phyloP scores from a whole-genome alignment of 2,797 vertebrate genomes.

The Mormyrus proboscirostris region DNA sequence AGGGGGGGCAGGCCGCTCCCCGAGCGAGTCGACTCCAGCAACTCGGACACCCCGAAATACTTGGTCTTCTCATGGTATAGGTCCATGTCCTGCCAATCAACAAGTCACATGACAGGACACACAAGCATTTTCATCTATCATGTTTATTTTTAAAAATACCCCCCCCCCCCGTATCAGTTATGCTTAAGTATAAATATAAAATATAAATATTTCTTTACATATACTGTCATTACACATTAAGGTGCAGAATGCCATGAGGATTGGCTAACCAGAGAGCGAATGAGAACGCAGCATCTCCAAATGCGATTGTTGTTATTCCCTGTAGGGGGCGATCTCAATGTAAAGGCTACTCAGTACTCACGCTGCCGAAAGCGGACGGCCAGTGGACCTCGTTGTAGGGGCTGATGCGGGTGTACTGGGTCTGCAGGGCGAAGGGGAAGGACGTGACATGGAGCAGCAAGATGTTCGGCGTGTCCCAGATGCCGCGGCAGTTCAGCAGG shows the following conservation, averaged over 20 bases:
- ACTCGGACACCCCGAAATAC: conserved; percentile 91
- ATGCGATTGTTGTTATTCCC: background rate
- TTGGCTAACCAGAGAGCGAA: background rate
- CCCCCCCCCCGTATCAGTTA: background rate
- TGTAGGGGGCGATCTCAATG: background rate
- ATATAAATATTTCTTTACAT: background rate
- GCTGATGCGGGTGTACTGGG: conserved; percentile 86
- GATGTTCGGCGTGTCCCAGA: conserved; percentile 86
- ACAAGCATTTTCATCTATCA: background rate
- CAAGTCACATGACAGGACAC: background rate
- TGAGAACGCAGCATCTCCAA: background rate
- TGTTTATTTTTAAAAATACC: background rate
- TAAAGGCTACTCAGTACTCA: conserved; percentile 49
- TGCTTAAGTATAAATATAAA: background rate
- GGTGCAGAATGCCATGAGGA: background rate
- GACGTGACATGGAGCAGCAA: conserved; percentile 91
- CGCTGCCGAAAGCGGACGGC: conserved; percentile 81
- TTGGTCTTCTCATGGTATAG: conserved; percentile 83
- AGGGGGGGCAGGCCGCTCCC: conserved; percentile 84
- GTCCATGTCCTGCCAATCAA: conserved; percentile 70
- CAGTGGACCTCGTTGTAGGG: conserved; percentile 99
- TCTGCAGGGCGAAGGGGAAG: conserved; percentile 91
- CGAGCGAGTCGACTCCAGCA: conserved; percentile 82
- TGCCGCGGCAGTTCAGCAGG: conserved; percentile 83
- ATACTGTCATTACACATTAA: background rate